Base-by-base conservation (phyloP, 2,113 vertebrate species). In the Pseudorectes ferrugineus region DNA sequence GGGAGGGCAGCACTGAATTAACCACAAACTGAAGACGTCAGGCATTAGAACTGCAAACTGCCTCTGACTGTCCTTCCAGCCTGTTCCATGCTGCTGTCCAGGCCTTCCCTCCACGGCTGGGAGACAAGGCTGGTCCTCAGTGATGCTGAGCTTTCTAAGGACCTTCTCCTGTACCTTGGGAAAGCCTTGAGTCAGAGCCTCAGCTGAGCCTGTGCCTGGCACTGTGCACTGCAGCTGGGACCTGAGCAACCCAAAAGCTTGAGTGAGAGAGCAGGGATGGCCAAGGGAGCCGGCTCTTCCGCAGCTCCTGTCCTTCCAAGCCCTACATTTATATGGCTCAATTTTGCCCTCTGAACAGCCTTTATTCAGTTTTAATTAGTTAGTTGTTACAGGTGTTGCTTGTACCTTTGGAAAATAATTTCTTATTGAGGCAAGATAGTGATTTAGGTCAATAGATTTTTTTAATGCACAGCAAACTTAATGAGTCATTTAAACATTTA, bases 361-460 rank as follows among this genome's bases (percentile, higher is more conserved):
- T 55, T 73, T 80, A 43, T 45, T 10, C 21, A 43, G 10, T 38
- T 85, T 75, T 38, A n/a, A 43, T 48, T 52, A 62, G 35, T 68
- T 45, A 55, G 36, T 26, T 71, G 16, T 76, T 59, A 24, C 0
- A 70, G 29, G 11, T 72, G 18, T 68, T 58, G n/a, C 65, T 46
- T 26, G 25, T 59, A 29, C 38, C 54, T 94, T 79, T 72, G 46
- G 29, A 82, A 91, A 96, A 91, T 20, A 26, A 33, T 52, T 89
- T 81, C 62, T 94, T 76, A 45, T 29, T 85, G 72, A 93, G 74
- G 59, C 78, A 88, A 74, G 62, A 51, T 20, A 79, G 40, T 36
- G 51, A 65, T 74, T 80, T 45, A 58, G 29, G 40, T 76, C 73
- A 85, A 95, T 6, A 46, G 2, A 26, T 63, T 79, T 81, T 81